Base-by-base conservation (phyloP, 2,888 invertebrate genomes). In the Trichogramma dendrolimi region DNA sequence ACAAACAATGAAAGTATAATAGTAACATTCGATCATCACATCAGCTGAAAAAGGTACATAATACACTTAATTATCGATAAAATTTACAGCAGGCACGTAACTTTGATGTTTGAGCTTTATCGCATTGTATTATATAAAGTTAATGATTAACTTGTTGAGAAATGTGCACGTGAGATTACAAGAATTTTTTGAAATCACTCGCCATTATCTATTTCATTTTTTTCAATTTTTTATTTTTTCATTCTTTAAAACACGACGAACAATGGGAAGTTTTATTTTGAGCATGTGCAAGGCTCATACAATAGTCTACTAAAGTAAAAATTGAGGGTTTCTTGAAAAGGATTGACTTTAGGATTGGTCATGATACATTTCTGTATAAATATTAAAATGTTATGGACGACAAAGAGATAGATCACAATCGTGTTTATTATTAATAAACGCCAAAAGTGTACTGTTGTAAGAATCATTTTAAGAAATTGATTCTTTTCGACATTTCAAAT, bases 61-160 rank as follows among this genome's bases (percentile, higher is more conserved):
- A 27, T 27, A 27, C 27, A 27, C 27, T 66, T 46, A 59, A 49
- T 43, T 53, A 56, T 62, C 55, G 60, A 57, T 65, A 60, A 58
- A 52, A 61, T 55, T 27, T 61, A 44, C 61, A 68, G 58, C 69
- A 68, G 72, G 69, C 71, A 70, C 71, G 67, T 71, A 67, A 63
- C 68, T 71, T 72, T 70, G 69, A 71, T 70, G 68, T 68, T 70
- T 63, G 60, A 42, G 49, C 67, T 68, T 55, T 27, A 27, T 27
- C 27, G 2, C 27, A 2, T 27, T 27, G 27, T 27, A 66, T 56
- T 44, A 56, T 52, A 56, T 64, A 66, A 40, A 58, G 41, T 49
- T 53, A 47, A 55, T 58, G 43, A 52, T 51, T 58, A 52, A 51
- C 50, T 6, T 39, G 51, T 53, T 59, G 48, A 57, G 57, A 64